Evolutionary conservation across 2,113 vertebrate genomes (phyloP), one percentile per base, ranked within the genome.

Genomic region (Lathamus discolor): DNA sequence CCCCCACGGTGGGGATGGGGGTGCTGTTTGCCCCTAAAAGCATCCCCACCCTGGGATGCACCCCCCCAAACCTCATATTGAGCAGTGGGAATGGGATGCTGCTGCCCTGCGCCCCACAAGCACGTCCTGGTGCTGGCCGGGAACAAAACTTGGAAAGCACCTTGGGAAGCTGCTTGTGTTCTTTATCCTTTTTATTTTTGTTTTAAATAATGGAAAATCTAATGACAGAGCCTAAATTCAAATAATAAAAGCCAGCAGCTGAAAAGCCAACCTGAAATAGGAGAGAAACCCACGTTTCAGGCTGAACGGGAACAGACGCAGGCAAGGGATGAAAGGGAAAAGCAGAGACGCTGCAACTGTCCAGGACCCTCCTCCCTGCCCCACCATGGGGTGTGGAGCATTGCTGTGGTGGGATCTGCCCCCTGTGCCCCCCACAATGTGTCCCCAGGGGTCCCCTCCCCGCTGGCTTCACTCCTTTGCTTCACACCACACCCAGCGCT

Each of bases 151-250:
- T 90, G 94, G 88, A 75, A 94, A 66, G 27, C 3, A 35, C 37
- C 61, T 74, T 66, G 90, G 74, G 91, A 93, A 92, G 88, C 66
- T 4, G 55, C 33, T 91, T 6, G 0, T 8, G 33, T 15, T 5
- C 51, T 69, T 23, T 8, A 37, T 55, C n/a, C 44, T 37, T n/a
- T 46, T 28, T 59, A 55, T 20, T 13, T 68, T 57, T n/a, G 35
- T 59, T 81, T 59, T 63, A 51, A 88, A 94, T 93, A 83, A 93
- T 92, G 94, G 96, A 95, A 96, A 96, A 95, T 93, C 24, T 91
- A 96, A 95, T 95, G 93, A 74, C 82, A 55, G 91, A 19, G 48
- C 74, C 59, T 70, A 83, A 90, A 82, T 82, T 78, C 52, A 90
- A 90, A 85, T 92, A 78, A 94, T 46, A 74, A 73, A 92, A 88